Evolutionary conservation across 1,140 invertebrate genomes (phyloP), one percentile per base, ranked within the genome.

Genomic region (Drosophila hydei): DNA sequence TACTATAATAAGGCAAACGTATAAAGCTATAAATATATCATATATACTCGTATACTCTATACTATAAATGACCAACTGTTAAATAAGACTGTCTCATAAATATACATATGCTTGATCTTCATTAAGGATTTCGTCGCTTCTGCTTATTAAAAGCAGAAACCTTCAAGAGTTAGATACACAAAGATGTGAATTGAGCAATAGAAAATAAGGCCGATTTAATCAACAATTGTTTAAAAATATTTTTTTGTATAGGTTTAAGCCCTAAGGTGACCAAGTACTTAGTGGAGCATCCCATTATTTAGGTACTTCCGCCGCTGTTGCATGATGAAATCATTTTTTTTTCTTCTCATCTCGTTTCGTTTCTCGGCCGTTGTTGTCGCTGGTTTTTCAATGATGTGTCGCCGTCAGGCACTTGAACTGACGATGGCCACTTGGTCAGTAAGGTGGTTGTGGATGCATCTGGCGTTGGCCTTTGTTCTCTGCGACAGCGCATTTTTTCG

Each of bases 401-500:
- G 68, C 61, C 36, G 58, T 45, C 73, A 74, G 56, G 61, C 69
- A 75, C 73, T 75, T 72, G 62, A 72, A 72, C 72, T 76, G 72
- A 38, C 77, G 63, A 67, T 27, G 62, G 63, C 55, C 81, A 85
- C 73, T 85, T 85, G 80, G 80, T 84, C 80, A 84, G 80, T 84
- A 87, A 85, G 69, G 63, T 67, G 51, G 62, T 59, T 73, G 67
- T 68, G 71, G 70, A 61, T 72, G 80, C 81, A 80, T 76, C 77
- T 85, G 81, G 72, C 79, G 60, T 33, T 60, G 77, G 69, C 60
- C 80, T 85, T 85, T 85, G 80, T 85, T 80, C 80, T 87, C 59
- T 76, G 77, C 77, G 80, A 67, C 79, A 43, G 52, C 81, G 77
- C 81, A 85, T 80, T 85, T 85, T 85, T 80, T 85, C 76, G 80